These are phyloP conservation scores for Melanerpes aurifrons DNA, from an alignment of 2,113 vertebrate genomes.

Conservation along the genomic window DNA sequence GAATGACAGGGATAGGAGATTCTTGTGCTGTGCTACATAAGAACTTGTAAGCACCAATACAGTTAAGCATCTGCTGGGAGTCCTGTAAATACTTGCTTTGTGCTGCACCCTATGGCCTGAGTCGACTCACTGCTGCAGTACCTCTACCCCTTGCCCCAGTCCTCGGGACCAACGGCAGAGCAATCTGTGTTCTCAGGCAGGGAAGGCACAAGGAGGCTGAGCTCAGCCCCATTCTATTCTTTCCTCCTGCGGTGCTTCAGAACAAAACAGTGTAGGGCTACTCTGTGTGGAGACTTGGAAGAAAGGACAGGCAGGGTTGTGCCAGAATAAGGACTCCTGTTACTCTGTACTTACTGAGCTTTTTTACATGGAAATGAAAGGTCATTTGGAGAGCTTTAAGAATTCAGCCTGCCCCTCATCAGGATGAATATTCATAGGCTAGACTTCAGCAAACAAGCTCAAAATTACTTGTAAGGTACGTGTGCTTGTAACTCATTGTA, in stretches of 20 bases:
- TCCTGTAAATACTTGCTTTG: background rate
- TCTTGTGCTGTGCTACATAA: background rate
- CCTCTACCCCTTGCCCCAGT: background rate
- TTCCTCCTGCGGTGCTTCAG: background rate
- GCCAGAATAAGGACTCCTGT: background rate
- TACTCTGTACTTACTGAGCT: background rate
- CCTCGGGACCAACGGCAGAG: background rate
- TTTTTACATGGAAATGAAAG: background rate
- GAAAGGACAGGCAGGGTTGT: background rate
- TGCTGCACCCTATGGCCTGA: background rate
- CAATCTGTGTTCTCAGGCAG: background rate
- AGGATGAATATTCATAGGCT: background rate
- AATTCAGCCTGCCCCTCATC: background rate
- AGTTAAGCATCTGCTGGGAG: background rate
- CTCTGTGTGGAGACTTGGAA: background rate
- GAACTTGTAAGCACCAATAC: fast-evolving
- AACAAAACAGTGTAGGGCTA: background rate
- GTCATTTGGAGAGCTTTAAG: background rate
- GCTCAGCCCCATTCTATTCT: background rate
- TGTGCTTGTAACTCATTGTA: background rate
- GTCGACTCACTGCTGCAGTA: background rate
- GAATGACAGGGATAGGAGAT: fast-evolving
- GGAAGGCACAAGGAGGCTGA: background rate
- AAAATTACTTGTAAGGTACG: background rate
- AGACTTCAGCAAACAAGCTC: background rate